Conservation (phyloP, 2,797 vertebrate species). For the Corythornis leucogaster region DNA sequence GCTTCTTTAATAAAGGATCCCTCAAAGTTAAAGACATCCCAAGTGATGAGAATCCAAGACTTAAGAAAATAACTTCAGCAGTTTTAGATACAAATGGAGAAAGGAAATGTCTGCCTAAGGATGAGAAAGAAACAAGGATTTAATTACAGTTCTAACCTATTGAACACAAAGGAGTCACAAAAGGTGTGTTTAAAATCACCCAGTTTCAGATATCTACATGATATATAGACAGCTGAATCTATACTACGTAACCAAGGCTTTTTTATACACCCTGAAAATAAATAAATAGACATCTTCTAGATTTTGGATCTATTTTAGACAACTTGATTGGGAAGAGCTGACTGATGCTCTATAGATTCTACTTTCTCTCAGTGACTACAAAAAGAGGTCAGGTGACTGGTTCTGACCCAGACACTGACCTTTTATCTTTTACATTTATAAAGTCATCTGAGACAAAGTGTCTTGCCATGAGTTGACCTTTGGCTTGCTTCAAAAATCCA, state of each 20-base stretch:
- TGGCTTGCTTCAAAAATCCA: not conserved
- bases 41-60: not conserved
- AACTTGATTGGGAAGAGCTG: not conserved
- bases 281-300: not conserved
- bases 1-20: not conserved
- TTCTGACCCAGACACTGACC: not conserved
- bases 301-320: not conserved
- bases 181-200: not conserved
- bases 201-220: not conserved
- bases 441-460: not conserved
- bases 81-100: not conserved
- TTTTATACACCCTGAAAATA: not conserved
- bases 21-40: not conserved
- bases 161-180: not conserved
- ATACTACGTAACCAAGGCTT: not conserved
- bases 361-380: not conserved
- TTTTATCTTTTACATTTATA: not conserved
- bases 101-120: not conserved
- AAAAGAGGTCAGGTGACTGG: not conserved
- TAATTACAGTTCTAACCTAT: not conserved
- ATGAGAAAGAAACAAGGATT: not conserved
- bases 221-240: not conserved
- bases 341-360: not conserved
- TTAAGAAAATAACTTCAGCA: not conserved
- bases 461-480: not conserved